Evolutionary conservation across 2,113 vertebrate genomes (phyloP).

Genomic region (Microcebus murinus): DNA sequence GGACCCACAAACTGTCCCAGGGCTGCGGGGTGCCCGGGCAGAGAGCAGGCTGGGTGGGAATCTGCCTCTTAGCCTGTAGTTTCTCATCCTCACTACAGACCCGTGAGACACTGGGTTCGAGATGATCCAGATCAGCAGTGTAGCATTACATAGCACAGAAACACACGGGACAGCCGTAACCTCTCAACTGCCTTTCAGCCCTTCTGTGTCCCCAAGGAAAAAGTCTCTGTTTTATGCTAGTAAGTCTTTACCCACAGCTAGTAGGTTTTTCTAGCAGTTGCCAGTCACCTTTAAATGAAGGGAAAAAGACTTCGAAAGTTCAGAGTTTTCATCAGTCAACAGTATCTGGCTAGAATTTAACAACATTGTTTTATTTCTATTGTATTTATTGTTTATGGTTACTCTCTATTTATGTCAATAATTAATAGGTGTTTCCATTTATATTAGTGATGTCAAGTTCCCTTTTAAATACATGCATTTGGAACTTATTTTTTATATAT

Average conservation of each 20-base stretch:
- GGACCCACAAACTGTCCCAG: background rate
- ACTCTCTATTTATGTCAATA: background rate
- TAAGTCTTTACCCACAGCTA: background rate
- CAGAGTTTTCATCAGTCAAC: background rate
- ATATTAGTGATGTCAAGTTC: background rate
- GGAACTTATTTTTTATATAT: background rate
- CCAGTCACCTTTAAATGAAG: background rate
- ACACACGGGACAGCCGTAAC: accelerated
- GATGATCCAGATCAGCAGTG: background rate
- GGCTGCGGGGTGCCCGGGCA: accelerated
- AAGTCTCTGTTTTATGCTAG: background rate
- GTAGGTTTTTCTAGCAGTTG: background rate
- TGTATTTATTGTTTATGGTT: background rate
- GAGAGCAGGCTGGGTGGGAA: accelerated
- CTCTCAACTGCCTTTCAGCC: background rate
- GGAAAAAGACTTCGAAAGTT: background rate
- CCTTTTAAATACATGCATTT: background rate
- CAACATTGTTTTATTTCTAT: background rate
- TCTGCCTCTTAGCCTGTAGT: background rate
- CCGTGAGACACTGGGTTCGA: accelerated
- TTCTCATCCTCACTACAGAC: background rate
- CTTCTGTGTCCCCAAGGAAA: background rate
- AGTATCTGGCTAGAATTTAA: background rate
- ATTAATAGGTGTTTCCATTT: background rate
- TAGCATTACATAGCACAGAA: accelerated